These are phyloP conservation scores for Syngnathus floridae DNA, from an alignment of 2,113 vertebrate genomes.

Conservation along the genomic window DNA sequence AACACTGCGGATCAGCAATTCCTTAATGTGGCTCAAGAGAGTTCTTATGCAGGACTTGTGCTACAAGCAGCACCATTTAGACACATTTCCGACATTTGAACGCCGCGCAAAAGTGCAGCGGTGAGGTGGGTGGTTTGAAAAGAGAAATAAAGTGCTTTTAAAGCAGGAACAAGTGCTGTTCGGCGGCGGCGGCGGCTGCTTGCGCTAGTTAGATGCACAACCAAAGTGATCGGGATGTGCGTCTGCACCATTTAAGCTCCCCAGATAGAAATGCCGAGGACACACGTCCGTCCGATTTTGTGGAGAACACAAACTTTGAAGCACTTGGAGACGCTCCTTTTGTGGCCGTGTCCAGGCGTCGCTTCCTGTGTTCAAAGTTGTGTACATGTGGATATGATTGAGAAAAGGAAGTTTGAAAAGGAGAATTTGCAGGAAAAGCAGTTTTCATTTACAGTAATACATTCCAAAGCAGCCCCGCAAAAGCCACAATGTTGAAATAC, in stretches of 20 bases:
- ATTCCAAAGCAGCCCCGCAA: too few relatives aligned
- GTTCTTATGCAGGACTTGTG: slow-evolving; percentile 37
- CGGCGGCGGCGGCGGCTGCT: slow-evolving; percentile 23
- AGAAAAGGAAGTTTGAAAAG: slow-evolving; percentile 31
- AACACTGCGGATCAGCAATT: slow-evolving; percentile 50
- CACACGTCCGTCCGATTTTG: slow-evolving; percentile 4
- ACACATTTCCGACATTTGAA: slow-evolving; percentile 33
- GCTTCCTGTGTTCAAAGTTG: slow-evolving; percentile 12
- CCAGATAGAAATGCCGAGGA: slow-evolving; percentile 22
- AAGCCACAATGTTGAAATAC: too few relatives aligned
- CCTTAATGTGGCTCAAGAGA: slow-evolving; percentile 21
- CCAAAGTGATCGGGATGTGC: slow-evolving; percentile 41
- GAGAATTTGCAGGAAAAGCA: slow-evolving; percentile 45
- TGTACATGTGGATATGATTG: slow-evolving; percentile 26
- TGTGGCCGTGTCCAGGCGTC: slow-evolving; percentile 1
- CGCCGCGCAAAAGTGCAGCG: slow-evolving; percentile 13
- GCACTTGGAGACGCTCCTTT: slow-evolving; percentile 3
- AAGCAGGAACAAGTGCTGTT: slow-evolving; percentile 3
- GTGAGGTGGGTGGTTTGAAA: slow-evolving; percentile 19
- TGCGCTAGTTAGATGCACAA: slow-evolving; percentile 34
- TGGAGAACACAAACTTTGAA: slow-evolving; percentile 24
- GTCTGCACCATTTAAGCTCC: slow-evolving; percentile 34
- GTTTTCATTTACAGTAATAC: not conserved
- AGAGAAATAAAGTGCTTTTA: slow-evolving; percentile 37
- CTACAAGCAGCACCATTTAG: slow-evolving; percentile 33